phyloP scores from a whole-genome alignment of 2,113 vertebrate species.

The Propithecus coquereli region DNA sequence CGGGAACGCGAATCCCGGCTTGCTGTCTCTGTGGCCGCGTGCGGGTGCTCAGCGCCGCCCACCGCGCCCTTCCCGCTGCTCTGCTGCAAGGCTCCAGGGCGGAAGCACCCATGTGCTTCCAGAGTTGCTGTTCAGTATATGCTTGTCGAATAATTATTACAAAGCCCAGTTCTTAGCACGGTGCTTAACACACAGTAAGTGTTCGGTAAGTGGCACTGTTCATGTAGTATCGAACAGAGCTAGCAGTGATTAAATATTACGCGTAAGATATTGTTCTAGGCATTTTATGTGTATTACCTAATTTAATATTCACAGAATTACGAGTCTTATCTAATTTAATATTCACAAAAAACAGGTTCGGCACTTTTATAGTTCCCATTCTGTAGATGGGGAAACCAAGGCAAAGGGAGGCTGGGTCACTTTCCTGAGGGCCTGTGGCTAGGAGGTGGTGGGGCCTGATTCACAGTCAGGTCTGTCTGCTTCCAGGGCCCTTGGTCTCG shows the following conservation, averaged over 20 bases:
- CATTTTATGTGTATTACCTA: background rate
- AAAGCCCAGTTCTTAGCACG: background rate
- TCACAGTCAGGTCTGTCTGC: background rate
- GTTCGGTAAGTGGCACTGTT: background rate
- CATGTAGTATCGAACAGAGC: no score
- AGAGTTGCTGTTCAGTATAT: accelerated
- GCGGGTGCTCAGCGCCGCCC: background rate
- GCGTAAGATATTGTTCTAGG: background rate
- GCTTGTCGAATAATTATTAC: background rate
- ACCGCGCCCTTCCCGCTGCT: accelerated
- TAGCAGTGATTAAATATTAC: no score
- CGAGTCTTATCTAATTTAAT: background rate
- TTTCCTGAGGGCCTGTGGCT: background rate
- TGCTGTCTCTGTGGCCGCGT: accelerated
- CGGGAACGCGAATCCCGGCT: no score
- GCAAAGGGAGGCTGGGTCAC: background rate
- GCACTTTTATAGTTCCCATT: background rate
- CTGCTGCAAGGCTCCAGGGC: background rate
- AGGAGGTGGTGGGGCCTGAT: no score
- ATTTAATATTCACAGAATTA: background rate
- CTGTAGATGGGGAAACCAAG: background rate
- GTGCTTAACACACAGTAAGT: background rate
- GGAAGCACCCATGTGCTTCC: background rate
- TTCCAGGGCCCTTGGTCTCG: background rate
- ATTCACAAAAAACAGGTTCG: background rate